Conservation (phyloP, 2,113 vertebrate species). For the Callopanchax toddi region DNA sequence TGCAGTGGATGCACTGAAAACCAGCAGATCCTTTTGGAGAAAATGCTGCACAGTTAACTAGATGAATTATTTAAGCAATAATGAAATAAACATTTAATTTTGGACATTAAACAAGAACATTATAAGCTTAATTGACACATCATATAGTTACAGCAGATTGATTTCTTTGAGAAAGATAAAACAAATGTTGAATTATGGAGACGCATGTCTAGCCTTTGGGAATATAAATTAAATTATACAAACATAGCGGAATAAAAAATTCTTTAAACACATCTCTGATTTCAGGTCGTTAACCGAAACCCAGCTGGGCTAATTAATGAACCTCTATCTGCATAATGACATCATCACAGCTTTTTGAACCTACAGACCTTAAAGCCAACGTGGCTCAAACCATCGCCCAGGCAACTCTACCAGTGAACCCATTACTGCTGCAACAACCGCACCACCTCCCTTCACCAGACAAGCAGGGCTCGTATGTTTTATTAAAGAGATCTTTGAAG, state of each 20-base stretch:
- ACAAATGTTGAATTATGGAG: constrained; percentile 42
- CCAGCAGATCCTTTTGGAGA: no score
- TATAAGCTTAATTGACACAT: no score
- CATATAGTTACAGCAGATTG: neutral
- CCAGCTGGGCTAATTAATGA: constrained; percentile 61
- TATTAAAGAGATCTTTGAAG: constrained; percentile 80
- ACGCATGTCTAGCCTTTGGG: constrained; percentile 19
- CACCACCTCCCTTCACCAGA: constrained; percentile 28
- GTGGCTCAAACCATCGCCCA: constrained; percentile 30
- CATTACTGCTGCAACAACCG: constrained; percentile 32
- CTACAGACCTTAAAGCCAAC: constrained; percentile 33
- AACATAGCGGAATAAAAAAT: no score
- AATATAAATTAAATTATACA: constrained; percentile 21
- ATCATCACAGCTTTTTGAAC: constrained; percentile 43
- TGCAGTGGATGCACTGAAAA: no score
- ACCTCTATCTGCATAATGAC: constrained; percentile 52
- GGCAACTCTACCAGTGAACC: constrained; percentile 4
- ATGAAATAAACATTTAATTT: constrained; percentile 21
- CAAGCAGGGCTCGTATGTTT: constrained; percentile 67
- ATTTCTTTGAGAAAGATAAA: constrained; percentile 29
- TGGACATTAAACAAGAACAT: no score
- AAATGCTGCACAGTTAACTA: neutral
- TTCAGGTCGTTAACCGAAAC: constrained; percentile 27
- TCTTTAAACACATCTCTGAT: constrained; percentile 38
- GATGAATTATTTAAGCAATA: constrained; percentile 6